Conservation (phyloP, 2,888 invertebrate genomes). For the Cyaniris semiargus region DNA sequence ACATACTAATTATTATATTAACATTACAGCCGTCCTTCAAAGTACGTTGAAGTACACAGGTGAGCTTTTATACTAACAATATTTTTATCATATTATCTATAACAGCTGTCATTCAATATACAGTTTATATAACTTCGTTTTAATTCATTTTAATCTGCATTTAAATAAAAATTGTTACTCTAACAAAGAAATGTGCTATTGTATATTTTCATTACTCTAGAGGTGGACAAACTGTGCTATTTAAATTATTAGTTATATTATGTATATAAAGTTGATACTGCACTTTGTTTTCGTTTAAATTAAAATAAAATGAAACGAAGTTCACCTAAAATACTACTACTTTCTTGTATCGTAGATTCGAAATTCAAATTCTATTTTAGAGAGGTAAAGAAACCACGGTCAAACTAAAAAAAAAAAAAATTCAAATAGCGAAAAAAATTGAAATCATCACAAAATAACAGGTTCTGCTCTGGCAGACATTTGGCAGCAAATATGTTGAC, state of each 20-base stretch:
- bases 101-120: background rate
- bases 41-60: constrained; percentile 33
- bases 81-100: background rate
- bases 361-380: background rate
- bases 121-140: background rate
- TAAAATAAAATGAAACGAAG: too few relatives aligned
- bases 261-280: too few relatives aligned
- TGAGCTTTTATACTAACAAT: constrained; percentile 25
- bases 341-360: background rate
- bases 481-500: constrained; percentile 4
- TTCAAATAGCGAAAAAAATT: background rate
- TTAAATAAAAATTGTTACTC: background rate
- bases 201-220: too few relatives aligned
- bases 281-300: too few relatives aligned
- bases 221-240: too few relatives aligned
- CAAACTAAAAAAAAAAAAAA: background rate
- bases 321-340: too few relatives aligned
- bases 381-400: background rate
- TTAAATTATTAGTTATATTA: too few relatives aligned
- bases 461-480: background rate
- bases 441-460: background rate
- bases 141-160: background rate
- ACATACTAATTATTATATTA: constrained; percentile 15
- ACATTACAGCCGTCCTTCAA: constrained; percentile 30
- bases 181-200: too few relatives aligned